Base-by-base conservation (phyloP, 2,797 vertebrate species). In the Parotocinclus haroldoi region DNA sequence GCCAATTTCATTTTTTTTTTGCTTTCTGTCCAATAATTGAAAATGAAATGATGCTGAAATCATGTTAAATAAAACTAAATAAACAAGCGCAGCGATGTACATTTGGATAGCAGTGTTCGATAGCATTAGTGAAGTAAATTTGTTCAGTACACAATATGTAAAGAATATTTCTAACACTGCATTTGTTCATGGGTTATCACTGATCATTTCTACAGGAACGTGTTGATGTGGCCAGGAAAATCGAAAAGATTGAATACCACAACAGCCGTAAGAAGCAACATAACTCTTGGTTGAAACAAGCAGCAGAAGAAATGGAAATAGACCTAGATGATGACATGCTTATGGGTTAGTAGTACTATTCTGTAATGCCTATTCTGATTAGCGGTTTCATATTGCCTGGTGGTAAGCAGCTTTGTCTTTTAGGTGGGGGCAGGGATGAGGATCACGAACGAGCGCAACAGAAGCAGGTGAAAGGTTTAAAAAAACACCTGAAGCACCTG, bases 231-330 rank as follows among this genome's bases (percentile, higher is more conserved):
- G 96, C 96, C 45, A 83, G 90, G 51, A 89, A 88, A 78, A 94
- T 99, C 12, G 97, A 99, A 81, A 99, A 98, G 80, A 85, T 92
- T 0, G 96, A 98, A 77, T 98, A 89, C 77, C 91, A 92, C 81
- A 94, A 96, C 79, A 89, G 90, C 83, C 91, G 85, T 27, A 88
- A 92, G 72, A 93, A 95, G 75, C 93, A 96, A 1, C 94, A 98
- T 66, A 92, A 98, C 76, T 96, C 96, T 10, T 99, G 97, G 96
- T 87, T 98, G 17, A 92, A 82, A 74, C 89, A 96, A 81, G 94
- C 95, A 0, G 94, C 96, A 0, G 92, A 95, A 16, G 96, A 93
- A 45, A 87, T 99, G 9, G 97, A 98, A 54, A 71, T 98, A 8
- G 95, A 98, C 50, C 84, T 98, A 70, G 96, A 99, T 42, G 96